Evolutionary conservation across 2,888 invertebrate species (phyloP), one percentile per base, ranked within the genome.

Genomic region (Lottia gigantea): DNA sequence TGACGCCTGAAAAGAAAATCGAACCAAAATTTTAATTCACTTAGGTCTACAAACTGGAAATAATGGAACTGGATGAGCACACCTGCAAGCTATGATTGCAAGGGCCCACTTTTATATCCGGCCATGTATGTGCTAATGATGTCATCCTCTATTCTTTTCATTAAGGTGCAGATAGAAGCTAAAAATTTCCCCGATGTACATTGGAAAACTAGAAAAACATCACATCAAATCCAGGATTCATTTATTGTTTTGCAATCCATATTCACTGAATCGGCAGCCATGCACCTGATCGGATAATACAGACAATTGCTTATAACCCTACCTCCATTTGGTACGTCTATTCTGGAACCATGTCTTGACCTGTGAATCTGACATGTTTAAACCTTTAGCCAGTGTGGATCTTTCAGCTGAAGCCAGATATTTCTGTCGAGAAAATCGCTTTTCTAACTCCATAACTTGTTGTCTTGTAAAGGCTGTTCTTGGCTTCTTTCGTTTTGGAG

Each of bases 301-400:
- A 40, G 11, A 8, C 31, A 31, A 15, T n/a, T n/a, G 62, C 6
- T 11, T 4, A 40, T 8, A 40, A 40, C n/a, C 92, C 92, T 89
- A 98, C 98, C 98, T 95, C 98, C 98, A 98, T 90, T 98, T 98
- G 78, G 98, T 98, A 85, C 98, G 90, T 84, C 98, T 91, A 88
- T 98, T 98, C 90, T 98, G 98, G 88, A 97, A 97, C 98, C 98
- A 98, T 76, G 98, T 98, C 76, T 89, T 89, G 64, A 89, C 89
- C 89, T 98, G 98, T 0, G 98, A 97, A 89, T 99, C 98, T 4
- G 98, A 98, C 98, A 98, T 99, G 90, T 97, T 97, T 80, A 99
- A 91, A 1, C 95, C 94, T 88, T 97, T 96, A 67, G 98, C 98
- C 68, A 98, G 90, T 0, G 96, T 94, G 0, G 98, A 97, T 66